A percentile compares a stretch with the other conserved stretches of the same genome.
Conservation (phyloP, 2,888 invertebrate genomes). For the Lamproptera curius region DNA sequence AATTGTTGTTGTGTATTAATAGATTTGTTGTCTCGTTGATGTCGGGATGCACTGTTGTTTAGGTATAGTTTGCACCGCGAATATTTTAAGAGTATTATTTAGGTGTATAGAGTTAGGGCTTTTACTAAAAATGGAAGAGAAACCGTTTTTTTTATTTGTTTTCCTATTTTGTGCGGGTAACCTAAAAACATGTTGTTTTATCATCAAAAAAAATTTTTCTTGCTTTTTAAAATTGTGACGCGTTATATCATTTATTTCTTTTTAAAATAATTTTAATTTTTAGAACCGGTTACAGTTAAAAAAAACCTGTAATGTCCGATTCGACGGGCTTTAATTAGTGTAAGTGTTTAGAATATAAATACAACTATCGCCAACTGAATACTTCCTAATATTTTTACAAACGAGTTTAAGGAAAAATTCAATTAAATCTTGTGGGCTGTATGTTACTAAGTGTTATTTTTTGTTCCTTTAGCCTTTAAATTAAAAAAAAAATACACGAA, state of each 20-base stretch:
- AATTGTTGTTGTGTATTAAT: conserved; percentile 9
- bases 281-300: background rate
- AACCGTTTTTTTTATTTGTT: background rate
- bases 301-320: background rate
- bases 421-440: too few relatives aligned
- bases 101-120: background rate
- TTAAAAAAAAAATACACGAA: too few relatives aligned
- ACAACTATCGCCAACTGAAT: background rate
- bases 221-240: too few relatives aligned
- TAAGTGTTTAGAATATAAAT: background rate
- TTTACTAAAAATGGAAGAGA: background rate
- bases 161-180: background rate
- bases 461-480: too few relatives aligned
- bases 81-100: background rate
- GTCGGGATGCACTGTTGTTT: conserved; percentile 29
- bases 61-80: conserved; percentile 26
- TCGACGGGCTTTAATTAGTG: background rate
- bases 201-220: too few relatives aligned
- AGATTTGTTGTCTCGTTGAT: conserved; percentile 21
- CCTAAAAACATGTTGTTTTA: too few relatives aligned
- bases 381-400: background rate
- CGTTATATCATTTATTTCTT: too few relatives aligned
- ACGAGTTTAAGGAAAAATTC: too few relatives aligned
- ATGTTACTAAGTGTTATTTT: too few relatives aligned
- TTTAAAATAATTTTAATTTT: background rate